Evolutionary conservation across 2,113 vertebrate genomes (phyloP).

Genomic region (Solea solea): DNA sequence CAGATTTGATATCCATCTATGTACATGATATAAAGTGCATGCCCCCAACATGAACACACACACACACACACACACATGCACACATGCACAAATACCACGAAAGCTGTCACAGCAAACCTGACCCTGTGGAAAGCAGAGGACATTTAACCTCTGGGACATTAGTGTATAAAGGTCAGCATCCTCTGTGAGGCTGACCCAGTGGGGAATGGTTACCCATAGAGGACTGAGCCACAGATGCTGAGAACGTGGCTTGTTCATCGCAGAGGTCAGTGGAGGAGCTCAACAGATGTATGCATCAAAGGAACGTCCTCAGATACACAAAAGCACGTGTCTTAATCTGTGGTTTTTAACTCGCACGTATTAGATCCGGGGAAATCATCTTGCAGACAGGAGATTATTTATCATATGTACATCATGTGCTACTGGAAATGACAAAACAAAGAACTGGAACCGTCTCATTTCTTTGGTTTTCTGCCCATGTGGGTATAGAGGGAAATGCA

Average conservation of each 20-base stretch:
- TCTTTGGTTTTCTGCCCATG: no score
- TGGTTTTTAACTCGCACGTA: background rate
- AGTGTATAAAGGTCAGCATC: conserved; percentile 32
- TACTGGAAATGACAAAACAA: no score
- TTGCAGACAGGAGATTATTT: no score
- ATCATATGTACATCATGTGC: no score
- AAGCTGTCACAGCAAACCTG: conserved; percentile 38
- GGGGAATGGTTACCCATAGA: conserved; percentile 50
- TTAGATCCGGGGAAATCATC: no score
- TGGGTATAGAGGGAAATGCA: no score
- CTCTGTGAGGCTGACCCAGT: conserved; percentile 45
- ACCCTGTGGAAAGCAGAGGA: conserved; percentile 51
- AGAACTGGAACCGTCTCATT: no score
- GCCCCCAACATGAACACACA: conserved; percentile 1
- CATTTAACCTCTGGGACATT: conserved; percentile 41
- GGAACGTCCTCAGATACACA: background rate
- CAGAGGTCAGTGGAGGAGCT: conserved; percentile 49
- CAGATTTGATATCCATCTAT: no score
- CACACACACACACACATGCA: conserved; percentile 30
- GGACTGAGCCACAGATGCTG: conserved; percentile 52
- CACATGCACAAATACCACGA: conserved; percentile 39
- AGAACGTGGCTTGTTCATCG: conserved; percentile 39
- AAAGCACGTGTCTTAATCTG: conserved; percentile 7
- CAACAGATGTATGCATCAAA: conserved; percentile 58
- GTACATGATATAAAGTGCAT: no score